Evolutionary conservation across 2,888 invertebrate species (phyloP).

Genomic region (Drosophila affinis): DNA sequence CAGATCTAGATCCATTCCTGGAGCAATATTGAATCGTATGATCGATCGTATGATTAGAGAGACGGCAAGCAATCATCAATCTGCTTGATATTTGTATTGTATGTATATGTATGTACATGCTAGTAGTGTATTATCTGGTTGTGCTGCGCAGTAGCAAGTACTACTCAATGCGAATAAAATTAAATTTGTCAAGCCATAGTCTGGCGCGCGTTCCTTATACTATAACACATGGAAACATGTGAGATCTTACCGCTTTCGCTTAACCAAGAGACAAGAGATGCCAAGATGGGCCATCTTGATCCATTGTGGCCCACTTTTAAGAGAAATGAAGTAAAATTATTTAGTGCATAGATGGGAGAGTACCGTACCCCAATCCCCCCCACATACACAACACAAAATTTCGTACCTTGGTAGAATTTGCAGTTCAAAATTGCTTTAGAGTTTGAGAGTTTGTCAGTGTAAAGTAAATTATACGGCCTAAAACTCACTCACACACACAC

Average conservation of each 20-base stretch:
- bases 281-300: no score
- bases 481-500: slow-evolving; percentile 37
- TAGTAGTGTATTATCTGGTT: slow-evolving; percentile 54
- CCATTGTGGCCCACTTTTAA: background rate
- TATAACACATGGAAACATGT: slow-evolving; percentile 24
- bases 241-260: slow-evolving; percentile 42
- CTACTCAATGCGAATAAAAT: slow-evolving; percentile 36
- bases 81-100: slow-evolving; percentile 21
- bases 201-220: slow-evolving; percentile 63
- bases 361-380: background rate
- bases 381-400: slow-evolving; percentile 38
- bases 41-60: slow-evolving; percentile 20
- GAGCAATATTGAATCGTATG: slow-evolving; percentile 10
- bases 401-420: slow-evolving; percentile 83
- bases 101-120: slow-evolving; percentile 6
- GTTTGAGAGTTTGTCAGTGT: slow-evolving; percentile 46
- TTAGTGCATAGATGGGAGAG: slow-evolving; percentile 25
- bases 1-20: background rate
- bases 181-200: slow-evolving; percentile 33
- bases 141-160: slow-evolving; percentile 43
- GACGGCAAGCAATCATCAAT: slow-evolving; percentile 12
- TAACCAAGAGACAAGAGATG: slow-evolving; percentile 17
- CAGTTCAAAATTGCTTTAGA: slow-evolving; percentile 83
- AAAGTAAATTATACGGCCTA: slow-evolving; percentile 52
- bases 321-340: slow-evolving; percentile 16